Evolutionary conservation across 2,797 vertebrate genomes (phyloP).

Genomic region (Coregonus ussuriensis): DNA sequence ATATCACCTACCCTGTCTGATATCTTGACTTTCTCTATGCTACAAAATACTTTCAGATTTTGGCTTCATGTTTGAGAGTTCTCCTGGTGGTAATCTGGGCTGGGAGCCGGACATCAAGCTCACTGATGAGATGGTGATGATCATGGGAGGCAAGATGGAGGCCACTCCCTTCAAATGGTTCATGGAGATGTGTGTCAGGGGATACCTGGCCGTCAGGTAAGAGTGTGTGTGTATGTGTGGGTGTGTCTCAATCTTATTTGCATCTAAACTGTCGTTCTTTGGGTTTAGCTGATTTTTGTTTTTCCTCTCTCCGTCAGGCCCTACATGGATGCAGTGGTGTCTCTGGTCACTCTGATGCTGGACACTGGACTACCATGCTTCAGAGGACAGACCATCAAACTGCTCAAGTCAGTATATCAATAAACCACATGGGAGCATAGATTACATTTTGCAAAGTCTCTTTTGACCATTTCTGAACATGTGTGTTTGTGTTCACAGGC

Average conservation of each 20-base stretch:
- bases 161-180: constrained; percentile 98
- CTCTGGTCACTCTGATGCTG: constrained; percentile 94
- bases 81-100: constrained; percentile 93
- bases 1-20: too few relatives aligned
- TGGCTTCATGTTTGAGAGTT: constrained; percentile 99
- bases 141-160: constrained; percentile 99
- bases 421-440: neutral
- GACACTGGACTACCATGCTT: constrained; percentile 97
- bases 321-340: constrained; percentile 98
- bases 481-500: constrained; percentile 65
- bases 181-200: constrained; percentile 98
- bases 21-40: too few relatives aligned
- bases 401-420: constrained; percentile 85
- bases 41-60: constrained; percentile 61
- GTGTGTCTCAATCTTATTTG: neutral
- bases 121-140: constrained; percentile 99
- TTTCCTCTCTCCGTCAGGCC: constrained; percentile 72
- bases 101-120: constrained; percentile 98
- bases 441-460: neutral
- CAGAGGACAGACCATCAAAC: constrained; percentile 97
- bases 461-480: neutral
- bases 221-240: constrained; percentile 24
- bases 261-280: neutral
- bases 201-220: constrained; percentile 95
- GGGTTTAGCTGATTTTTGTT: neutral